A percentile compares a stretch with the other conserved stretches of the same genome.
Conservation (phyloP, 2,888 invertebrate genomes). For the Strigamia maritima region DNA sequence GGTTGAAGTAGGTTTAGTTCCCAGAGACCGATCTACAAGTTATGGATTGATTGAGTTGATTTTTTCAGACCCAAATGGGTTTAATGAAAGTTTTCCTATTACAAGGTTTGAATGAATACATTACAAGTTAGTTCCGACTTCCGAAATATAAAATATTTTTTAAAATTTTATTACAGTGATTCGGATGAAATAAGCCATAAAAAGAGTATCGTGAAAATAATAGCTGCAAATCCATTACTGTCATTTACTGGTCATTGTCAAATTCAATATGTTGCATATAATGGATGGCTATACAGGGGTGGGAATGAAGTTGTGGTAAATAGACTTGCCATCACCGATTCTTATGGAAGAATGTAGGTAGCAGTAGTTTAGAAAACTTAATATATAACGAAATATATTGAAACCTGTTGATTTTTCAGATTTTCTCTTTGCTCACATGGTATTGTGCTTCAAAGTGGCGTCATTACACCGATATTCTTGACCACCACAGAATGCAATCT, state of each 20-base stretch:
- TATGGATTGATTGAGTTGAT: neutral
- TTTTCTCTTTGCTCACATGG: slow-evolving; percentile 31
- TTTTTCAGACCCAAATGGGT: neutral
- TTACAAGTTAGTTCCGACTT: neutral
- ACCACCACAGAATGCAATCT: slow-evolving; percentile 12
- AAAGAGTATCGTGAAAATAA: slow-evolving; percentile 11
- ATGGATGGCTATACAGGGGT: slow-evolving; percentile 33
- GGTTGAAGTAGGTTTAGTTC: neutral
- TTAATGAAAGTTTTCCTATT: neutral
- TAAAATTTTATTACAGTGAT: neutral
- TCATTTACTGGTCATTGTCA: slow-evolving; percentile 7
- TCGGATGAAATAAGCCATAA: slow-evolving; percentile 21
- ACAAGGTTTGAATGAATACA: neutral
- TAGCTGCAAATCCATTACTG: slow-evolving; percentile 25
- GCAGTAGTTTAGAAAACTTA: neutral
- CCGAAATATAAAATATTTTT: neutral
- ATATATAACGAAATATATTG: neutral
- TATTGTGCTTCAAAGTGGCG: neutral
- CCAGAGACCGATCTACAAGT: neutral
- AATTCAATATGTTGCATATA: slow-evolving; percentile 29
- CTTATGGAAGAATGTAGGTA: slow-evolving; percentile 27
- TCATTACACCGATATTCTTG: neutral
- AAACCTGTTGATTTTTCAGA: neutral
- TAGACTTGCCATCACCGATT: neutral
- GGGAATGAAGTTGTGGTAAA: slow-evolving; percentile 13